Evolutionary conservation across 2,888 invertebrate genomes (phyloP).

Genomic region (Linyphia triangularis): DNA sequence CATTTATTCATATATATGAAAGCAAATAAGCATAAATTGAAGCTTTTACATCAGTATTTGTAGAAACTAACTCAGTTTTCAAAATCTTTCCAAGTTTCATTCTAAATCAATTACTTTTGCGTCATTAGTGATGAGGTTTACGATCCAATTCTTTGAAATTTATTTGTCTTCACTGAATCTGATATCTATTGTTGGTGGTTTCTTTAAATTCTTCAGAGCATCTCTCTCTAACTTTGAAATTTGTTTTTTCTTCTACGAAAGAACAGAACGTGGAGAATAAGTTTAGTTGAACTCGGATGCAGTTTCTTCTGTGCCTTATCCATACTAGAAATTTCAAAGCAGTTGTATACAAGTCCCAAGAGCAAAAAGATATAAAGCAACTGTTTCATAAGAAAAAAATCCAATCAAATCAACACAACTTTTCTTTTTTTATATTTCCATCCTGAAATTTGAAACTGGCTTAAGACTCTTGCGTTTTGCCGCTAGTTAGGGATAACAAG

Average conservation of each 20-base stretch:
- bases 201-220: not conserved
- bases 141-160: too few relatives aligned
- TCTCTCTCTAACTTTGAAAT: not conserved
- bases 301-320: conserved; percentile 8
- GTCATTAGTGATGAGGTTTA: too few relatives aligned
- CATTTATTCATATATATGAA: too few relatives aligned
- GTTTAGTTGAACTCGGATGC: conserved; percentile 34
- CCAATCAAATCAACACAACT: conserved; percentile 45
- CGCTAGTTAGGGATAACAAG: conserved; percentile 54
- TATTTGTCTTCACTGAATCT: too few relatives aligned
- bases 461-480: conserved; percentile 28
- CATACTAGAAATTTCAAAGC: conserved; percentile 14
- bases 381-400: not conserved
- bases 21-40: too few relatives aligned
- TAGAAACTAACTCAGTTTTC: too few relatives aligned
- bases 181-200: too few relatives aligned
- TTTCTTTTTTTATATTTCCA: not conserved
- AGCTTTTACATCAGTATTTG: too few relatives aligned
- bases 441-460: conserved; percentile 37
- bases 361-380: not conserved
- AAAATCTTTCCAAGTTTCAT: too few relatives aligned
- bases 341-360: conserved; percentile 4
- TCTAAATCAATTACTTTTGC: too few relatives aligned
- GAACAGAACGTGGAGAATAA: not conserved
- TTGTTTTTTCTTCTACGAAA: not conserved